A percentile compares a stretch with the other conserved stretches of the same genome.
Evolutionary conservation across 2,113 vertebrate genomes (phyloP).

Genomic region (Lathamus discolor): DNA sequence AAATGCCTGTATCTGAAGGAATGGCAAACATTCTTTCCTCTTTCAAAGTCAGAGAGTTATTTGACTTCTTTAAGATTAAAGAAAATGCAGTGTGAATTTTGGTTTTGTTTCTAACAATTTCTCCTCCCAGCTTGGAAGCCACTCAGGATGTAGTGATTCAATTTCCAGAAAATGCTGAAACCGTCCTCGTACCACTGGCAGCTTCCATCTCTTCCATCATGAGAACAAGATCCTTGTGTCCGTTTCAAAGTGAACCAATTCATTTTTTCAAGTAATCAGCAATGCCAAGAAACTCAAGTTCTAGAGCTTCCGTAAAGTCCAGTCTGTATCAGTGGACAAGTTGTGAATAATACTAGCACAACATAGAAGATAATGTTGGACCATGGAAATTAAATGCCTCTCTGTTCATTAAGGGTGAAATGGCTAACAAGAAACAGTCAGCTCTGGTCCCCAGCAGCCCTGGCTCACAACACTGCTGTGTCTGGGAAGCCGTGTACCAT

Average conservation of each 20-base stretch:
- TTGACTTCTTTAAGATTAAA: not conserved
- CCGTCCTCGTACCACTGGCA: not conserved
- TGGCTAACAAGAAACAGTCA: not conserved
- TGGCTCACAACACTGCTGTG: not conserved
- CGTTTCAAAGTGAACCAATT: not conserved
- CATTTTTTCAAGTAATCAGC: not conserved
- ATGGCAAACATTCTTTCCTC: not conserved
- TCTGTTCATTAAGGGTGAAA: not conserved
- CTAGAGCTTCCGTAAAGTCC: not conserved
- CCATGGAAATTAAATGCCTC: not conserved
- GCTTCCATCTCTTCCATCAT: not conserved
- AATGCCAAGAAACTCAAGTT: not conserved
- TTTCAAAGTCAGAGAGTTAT: not conserved
- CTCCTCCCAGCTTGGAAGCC: not conserved
- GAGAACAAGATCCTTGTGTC: not conserved
- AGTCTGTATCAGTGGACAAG: not conserved
- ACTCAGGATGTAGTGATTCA: not conserved
- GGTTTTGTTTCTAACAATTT: not conserved
- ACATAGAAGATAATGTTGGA: not conserved
- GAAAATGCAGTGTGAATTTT: not conserved
- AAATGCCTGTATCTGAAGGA: not conserved
- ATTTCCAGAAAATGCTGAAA: not conserved
- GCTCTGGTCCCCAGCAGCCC: not conserved
- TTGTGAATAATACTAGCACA: not conserved
- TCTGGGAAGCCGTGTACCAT: not conserved